Base-by-base conservation (phyloP, 2,888 invertebrate species). In the Lucinisca nassula region DNA sequence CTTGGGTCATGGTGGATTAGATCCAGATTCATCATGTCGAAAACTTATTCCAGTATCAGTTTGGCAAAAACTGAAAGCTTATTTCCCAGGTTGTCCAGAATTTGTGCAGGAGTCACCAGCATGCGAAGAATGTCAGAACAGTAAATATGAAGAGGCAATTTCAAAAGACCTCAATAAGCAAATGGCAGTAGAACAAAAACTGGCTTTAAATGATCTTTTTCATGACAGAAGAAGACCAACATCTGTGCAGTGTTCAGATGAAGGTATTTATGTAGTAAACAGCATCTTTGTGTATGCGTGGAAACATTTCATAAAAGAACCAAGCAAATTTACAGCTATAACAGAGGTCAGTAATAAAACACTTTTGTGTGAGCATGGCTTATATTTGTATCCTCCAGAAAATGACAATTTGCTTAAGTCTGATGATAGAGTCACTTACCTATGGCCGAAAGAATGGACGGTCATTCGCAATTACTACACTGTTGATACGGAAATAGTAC, bases 11-110 rank as follows among this genome's bases (percentile, higher is more conserved):
- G 96, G 96, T 49, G 94, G 96, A 35, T 91, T 97, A 40, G 93
- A 92, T 74, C 94, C 96, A 4, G 96, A 97, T 80, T 94, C 94
- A 74, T 93, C 91, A 27, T 92, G 94, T 78, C 95, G 97, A 75
- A 96, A 97, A 91, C 93, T 97, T 38, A 96, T 97, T 12, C 96
- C 97, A 0, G 92, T 94, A 8, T 95, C 96, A 86, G 97, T 97
- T 1, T 97, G 97, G 97, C 87, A 93, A 37, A 96, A 97, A 84
- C 93, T 97, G 30, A 95, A 95, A 88, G 96, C 96, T 79, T 97
- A 97, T 92, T 97, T 97, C 91, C 96, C 96, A 1, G 90, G 93
- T n/a, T 94, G 95, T 49, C 93, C 95, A 4, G 94, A 95, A 77
- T 95, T 95, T 85, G 70, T 82, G 6, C 87, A 84, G 4, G 81